These are phyloP conservation scores for Limnephilus rhombicus DNA, from an alignment of 2,888 invertebrate species.

Conservation along the genomic window DNA sequence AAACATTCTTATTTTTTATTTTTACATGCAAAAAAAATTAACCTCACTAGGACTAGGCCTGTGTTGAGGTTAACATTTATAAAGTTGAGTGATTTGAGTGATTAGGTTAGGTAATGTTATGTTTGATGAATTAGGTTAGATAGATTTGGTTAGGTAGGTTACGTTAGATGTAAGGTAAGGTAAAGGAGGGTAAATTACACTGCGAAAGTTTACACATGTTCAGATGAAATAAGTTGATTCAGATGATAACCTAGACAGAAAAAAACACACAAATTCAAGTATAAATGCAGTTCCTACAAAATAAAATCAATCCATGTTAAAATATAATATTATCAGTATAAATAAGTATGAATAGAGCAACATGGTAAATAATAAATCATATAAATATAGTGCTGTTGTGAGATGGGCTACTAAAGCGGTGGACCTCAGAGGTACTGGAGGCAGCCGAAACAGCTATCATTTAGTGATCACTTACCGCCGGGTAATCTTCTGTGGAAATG, in stretches of 20 bases:
- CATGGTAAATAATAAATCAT: background rate
- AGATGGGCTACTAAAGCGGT: slow-evolving; percentile 20
- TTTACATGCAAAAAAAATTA: no score
- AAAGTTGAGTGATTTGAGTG: no score
- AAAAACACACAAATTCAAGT: background rate
- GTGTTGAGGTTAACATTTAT: no score
- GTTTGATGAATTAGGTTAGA: background rate
- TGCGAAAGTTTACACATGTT: background rate
- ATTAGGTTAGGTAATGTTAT: no score
- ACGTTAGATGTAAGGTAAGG: background rate
- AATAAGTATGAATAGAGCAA: background rate
- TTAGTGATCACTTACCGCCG: slow-evolving; percentile 62
- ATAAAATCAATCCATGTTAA: background rate
- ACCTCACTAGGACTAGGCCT: no score
- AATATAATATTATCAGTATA: background rate
- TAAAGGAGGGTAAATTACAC: background rate
- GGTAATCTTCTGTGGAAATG: slow-evolving; percentile 61
- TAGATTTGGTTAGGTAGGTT: background rate
- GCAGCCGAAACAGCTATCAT: background rate
- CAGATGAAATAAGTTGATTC: background rate
- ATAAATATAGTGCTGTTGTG: background rate
- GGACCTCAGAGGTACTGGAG: background rate
- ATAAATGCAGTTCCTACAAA: background rate
- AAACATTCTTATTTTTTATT: no score
- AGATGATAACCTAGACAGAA: background rate